Percentiles rank a stretch among this genome's conserved stretches.
phyloP scores from a whole-genome alignment of 2,888 invertebrate species.

The Lithophane socia region DNA sequence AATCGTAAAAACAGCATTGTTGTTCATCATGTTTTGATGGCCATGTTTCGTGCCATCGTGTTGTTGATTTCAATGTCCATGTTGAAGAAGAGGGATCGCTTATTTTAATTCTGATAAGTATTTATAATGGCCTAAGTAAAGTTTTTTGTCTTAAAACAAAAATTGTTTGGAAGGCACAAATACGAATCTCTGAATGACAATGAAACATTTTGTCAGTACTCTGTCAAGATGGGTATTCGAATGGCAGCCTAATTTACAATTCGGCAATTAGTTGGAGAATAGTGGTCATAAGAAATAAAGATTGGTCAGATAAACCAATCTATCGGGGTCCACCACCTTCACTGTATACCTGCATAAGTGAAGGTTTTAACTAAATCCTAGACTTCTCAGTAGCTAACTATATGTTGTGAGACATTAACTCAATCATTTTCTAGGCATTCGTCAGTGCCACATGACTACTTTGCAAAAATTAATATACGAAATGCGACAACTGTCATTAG shows the following conservation, averaged over 20 bases:
- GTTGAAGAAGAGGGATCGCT: background rate
- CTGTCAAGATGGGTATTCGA: background rate
- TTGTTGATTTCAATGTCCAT: conserved; percentile 7
- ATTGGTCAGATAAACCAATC: background rate
- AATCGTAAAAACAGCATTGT: conserved; percentile 55
- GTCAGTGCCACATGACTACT: conserved; percentile 21
- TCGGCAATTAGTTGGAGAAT: background rate
- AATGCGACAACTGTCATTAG: conserved; percentile 48
- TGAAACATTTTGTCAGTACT: background rate
- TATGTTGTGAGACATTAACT: conserved; percentile 6
- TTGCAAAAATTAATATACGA: conserved; percentile 29
- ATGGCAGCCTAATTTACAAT: background rate
- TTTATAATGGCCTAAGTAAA: background rate
- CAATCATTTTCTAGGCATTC: conserved; percentile 22
- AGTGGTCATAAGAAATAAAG: background rate
- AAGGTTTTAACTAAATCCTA: background rate
- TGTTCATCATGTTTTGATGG: conserved; percentile 14
- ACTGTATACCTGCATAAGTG: background rate
- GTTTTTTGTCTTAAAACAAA: background rate
- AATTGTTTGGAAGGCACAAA: background rate
- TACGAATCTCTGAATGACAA: background rate
- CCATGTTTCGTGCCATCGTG: conserved; percentile 6
- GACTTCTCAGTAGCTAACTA: background rate
- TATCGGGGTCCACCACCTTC: background rate
- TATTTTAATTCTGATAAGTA: background rate